Base-by-base conservation (phyloP, 64 coral and sea anemone species). In the Montipora sp. region DNA sequence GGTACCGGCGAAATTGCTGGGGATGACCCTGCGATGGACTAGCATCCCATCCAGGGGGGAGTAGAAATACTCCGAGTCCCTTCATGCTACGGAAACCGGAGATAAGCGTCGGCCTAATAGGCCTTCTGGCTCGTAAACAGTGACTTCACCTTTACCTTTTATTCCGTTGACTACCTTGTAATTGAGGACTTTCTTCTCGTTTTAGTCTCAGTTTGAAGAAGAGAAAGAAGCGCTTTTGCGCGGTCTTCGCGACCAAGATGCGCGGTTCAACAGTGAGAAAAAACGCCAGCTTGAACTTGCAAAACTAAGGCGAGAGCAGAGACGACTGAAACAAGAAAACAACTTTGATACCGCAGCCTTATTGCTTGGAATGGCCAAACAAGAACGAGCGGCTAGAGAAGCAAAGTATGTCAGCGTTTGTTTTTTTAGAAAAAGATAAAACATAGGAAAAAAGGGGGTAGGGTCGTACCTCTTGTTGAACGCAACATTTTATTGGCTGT, bases 341-440 rank as follows among this genome's bases (percentile, higher is more conserved):
- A 99, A 99, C 77, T 96, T 99, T 27, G 98, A 99, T 59, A 96
- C 98, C 12, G 98, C 98, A 1, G 94, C 95, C 46, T 85, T 99
- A 19, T 91, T 99, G 65, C 90, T 99, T 82, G 79, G 86, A 58
- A 63, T 99, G 59, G 98, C 98, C 0, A 99, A 96, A 77, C 75
- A 87, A 70, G 94, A 99, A 75, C 91, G 91, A 51, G 89, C 94
- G 0, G 65, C 91, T 0, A 84, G 80, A 48, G 94, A 99, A 73
- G 89, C 98, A 10, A 98, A 80, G 96, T 95, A 75, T 18, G 91
- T 91, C 46, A 20, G 70, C 63, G 75, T 47, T 75, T n/a, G 0
- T 45, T 14, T 36, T 36, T 10, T 0, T 0, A 4, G 7, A 11
- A 18, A 18, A 51, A 50, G 48, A 50, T 47, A 20, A 80, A 58